Conservation (phyloP, 30 jellyfish, hydroid and myxozoan species). For the Hydractinia echinata region DNA sequence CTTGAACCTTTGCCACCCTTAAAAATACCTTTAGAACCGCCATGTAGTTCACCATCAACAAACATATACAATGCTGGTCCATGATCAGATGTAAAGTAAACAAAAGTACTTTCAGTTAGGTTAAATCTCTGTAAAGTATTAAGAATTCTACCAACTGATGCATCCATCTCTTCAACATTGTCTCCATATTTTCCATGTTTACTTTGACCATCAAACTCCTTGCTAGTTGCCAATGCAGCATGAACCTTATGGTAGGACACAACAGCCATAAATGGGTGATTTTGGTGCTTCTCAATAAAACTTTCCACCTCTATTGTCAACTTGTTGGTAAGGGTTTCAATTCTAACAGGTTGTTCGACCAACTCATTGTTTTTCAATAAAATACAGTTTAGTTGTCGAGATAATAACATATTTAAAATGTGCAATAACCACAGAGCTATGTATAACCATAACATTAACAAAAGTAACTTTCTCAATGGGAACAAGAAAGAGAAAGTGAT, state of each 20-base stretch:
- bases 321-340: constrained; percentile 38
- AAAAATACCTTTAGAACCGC: constrained; percentile 68
- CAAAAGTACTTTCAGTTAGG: constrained; percentile 49
- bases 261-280: constrained; percentile 39
- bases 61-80: constrained; percentile 60
- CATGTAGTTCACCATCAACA: constrained; percentile 61
- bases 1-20: constrained; percentile 58
- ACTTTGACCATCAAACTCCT: constrained; percentile 50
- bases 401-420: background rate
- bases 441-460: background rate
- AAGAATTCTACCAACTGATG: constrained; percentile 69
- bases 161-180: constrained; percentile 74
- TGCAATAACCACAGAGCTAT: background rate
- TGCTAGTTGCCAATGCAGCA: constrained; percentile 37
- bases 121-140: constrained; percentile 28
- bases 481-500: background rate
- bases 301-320: constrained; percentile 47
- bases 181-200: constrained; percentile 82
- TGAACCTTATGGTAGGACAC: constrained; percentile 71
- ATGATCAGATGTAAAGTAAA: constrained; percentile 74
- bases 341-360: constrained; percentile 63
- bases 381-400: constrained; percentile 38
- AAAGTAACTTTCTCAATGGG: background rate
- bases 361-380: constrained; percentile 53
- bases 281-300: constrained; percentile 43